These are phyloP conservation scores for Margaritifera margaritifera DNA, from an alignment of 2,888 invertebrate species.

Conservation along the genomic window DNA sequence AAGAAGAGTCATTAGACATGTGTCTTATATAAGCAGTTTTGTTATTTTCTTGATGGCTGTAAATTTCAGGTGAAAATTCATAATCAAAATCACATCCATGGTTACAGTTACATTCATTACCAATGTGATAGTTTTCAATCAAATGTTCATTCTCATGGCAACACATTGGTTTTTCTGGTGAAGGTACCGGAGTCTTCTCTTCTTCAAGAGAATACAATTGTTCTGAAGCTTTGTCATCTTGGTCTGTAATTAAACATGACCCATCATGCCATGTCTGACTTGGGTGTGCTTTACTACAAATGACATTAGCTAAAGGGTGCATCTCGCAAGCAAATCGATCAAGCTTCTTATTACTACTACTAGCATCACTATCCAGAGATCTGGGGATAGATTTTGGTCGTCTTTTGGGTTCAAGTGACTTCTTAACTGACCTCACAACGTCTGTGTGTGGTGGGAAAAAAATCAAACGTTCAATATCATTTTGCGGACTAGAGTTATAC, in stretches of 20 bases:
- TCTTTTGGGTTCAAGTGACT: conserved; percentile 26
- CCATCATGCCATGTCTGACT: conserved; percentile 5
- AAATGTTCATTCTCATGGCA: conserved; percentile 16
- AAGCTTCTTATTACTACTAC: conserved; percentile 24
- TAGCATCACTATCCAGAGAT: conserved; percentile 25
- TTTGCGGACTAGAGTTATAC: conserved; percentile 39
- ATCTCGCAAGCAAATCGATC: conserved; percentile 47
- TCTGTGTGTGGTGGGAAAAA: conserved; percentile 64
- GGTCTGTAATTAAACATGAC: conserved; percentile 16
- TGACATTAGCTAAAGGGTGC: conserved; percentile 25
- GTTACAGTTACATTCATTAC: conserved; percentile 11
- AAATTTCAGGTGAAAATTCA: conserved; percentile 1
- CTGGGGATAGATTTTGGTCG: conserved; percentile 30
- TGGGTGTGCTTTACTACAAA: no score
- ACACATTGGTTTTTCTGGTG: conserved; percentile 39
- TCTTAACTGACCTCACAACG: conserved; percentile 19
- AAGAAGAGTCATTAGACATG: conserved; percentile 42
- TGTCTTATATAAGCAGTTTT: conserved; percentile 40
- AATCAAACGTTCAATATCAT: conserved; percentile 56
- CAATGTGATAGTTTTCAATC: conserved; percentile 16
- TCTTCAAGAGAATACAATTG: conserved; percentile 56
- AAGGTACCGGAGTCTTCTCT: conserved; percentile 54
- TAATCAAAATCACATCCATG: conserved; percentile 11
- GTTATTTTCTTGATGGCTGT: conserved; percentile 9
- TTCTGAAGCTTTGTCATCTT: conserved; percentile 29